phyloP scores from a whole-genome alignment of 37 sponge, comb jelly and placozoan species.

The Ianthella basta region DNA sequence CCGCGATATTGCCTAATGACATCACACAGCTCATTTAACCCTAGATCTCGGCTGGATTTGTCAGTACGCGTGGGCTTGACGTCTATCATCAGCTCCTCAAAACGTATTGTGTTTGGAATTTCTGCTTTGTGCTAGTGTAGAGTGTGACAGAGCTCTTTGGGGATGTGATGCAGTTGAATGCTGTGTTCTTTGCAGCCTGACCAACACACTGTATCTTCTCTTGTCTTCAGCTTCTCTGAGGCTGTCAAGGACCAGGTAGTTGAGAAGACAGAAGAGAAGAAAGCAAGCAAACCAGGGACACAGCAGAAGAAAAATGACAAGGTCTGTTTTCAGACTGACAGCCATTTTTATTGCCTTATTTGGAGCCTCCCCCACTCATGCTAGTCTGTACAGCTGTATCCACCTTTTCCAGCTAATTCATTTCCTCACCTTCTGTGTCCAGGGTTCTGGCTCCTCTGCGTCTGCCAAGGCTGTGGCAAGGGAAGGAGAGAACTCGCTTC shows the following conservation, averaged over 20 bases:
- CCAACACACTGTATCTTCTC: no score
- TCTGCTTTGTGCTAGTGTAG: no score
- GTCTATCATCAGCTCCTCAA: no score
- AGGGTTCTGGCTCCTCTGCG: background rate
- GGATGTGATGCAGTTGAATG: no score
- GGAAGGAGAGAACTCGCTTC: slow-evolving; percentile 69
- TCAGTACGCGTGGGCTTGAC: no score
- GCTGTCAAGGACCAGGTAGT: background rate
- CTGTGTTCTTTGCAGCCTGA: no score
- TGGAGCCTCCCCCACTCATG: slow-evolving; percentile 72
- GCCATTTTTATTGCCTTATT: slow-evolving; percentile 5
- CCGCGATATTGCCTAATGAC: no score
- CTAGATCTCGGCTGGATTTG: no score
- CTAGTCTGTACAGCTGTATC: slow-evolving; percentile 79
- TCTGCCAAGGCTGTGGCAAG: slow-evolving; percentile 62
- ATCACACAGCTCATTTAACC: no score
- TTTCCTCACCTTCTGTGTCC: slow-evolving; percentile 29
- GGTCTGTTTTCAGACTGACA: no score
- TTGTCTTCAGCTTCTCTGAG: slow-evolving; percentile 11
- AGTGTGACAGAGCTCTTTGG: no score
- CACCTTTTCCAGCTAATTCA: slow-evolving; percentile 82
- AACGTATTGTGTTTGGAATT: no score
- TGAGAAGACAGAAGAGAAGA: slow-evolving; percentile 13
- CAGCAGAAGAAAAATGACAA: slow-evolving; percentile 8
- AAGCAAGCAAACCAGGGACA: background rate